phyloP scores from a whole-genome alignment of 2,888 invertebrate species.

The Caenorhabditis wallacei region DNA sequence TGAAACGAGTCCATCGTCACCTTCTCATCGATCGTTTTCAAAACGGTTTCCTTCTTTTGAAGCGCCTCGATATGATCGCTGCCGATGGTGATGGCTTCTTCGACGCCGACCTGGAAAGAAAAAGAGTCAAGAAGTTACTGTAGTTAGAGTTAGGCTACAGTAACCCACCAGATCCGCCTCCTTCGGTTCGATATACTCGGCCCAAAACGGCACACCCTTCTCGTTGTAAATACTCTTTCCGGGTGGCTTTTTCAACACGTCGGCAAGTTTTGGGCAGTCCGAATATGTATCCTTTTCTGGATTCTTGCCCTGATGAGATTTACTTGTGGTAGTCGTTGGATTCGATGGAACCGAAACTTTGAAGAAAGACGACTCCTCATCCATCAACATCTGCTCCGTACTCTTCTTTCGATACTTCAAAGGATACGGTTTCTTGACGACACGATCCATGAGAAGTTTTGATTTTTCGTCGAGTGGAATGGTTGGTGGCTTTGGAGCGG shows the following conservation, averaged over 20 bases:
- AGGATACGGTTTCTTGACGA: constrained; percentile 44
- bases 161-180: constrained; percentile 9
- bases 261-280: not conserved
- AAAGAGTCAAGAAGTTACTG: not conserved
- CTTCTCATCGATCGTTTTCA: constrained; percentile 19
- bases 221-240: not conserved
- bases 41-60: not conserved
- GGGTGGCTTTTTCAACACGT: constrained; percentile 11
- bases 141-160: not conserved
- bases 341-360: constrained; percentile 4
- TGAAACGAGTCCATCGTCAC: constrained; percentile 34
- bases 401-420: constrained; percentile 13
- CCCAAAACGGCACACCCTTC: constrained; percentile 18
- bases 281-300: constrained; percentile 19
- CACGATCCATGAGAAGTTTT: constrained; percentile 35
- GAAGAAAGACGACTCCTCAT: constrained; percentile 41
- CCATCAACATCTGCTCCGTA: constrained; percentile 14
- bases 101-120: constrained; percentile 20
- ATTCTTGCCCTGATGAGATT: not conserved
- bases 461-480: constrained; percentile 19
- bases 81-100: constrained; percentile 1
- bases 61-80: constrained; percentile 24
- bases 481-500: not conserved
- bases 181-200: constrained; percentile 3
- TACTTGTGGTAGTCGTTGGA: not conserved